Evolutionary conservation across 2,797 vertebrate genomes (phyloP), one percentile per base, ranked within the genome.

Genomic region (Sitta carolinensis): DNA sequence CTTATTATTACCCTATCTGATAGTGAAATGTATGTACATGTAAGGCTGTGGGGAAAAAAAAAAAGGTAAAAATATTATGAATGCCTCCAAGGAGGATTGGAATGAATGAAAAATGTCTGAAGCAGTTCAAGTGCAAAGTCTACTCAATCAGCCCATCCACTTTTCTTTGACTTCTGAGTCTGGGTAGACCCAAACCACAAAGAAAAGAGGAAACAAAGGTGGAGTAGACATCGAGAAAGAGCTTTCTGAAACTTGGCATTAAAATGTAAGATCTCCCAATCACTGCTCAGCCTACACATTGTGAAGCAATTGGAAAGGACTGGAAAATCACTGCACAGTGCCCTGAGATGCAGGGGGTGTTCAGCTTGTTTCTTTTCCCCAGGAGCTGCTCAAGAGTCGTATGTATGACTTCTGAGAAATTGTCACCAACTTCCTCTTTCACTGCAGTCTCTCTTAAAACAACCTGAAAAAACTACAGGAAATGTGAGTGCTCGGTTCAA

Each of bases 181-280:
- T 77, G 86, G 77, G 89, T 93, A 89, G 91, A 94, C 77, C 83
- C 77, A 96, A 95, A 96, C 87, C 90, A 94, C 95, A 95, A 90
- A 77, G 80, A 88, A 89, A 91, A 89, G 61, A 94, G 91, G 91
- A 96, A 96, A 94, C 93, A 96, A 94, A 91, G 89, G 89, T 90
- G 80, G 85, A 87, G 74, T 11, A 96, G 74, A 90, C 93, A 75
- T 84, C 13, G 5, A 94, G 91, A 94, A 90, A 91, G 70, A 87
- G 89, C 93, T 80, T 89, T 95, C 79, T 96, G 70, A 91, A 94
- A 90, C 52, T 93, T 95, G 89, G 91, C 91, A 91, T 91, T 91
- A 70, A 88, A 91, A 82, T 18, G 38, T 63, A 90, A 88, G 52
- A 82, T 30, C 40, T 95, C 54, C 89, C 76, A 79, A 87, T 91